Base-by-base conservation (phyloP, 2,797 vertebrate species). In the Xiphorhynchus erythropygius region DNA sequence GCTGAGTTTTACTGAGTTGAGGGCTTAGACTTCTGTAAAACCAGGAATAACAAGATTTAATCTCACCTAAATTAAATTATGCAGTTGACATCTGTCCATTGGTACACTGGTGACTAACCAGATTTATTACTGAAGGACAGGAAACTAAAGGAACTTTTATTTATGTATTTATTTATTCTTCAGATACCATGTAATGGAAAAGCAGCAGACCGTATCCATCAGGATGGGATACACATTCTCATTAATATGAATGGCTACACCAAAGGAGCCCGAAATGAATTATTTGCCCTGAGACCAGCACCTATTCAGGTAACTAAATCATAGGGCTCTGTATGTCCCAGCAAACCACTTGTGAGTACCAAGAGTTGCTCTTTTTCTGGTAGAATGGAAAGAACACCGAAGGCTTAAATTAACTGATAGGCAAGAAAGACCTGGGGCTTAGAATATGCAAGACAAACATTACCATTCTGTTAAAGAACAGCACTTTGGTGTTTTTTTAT, bases 171-270 rank as follows among this genome's bases (percentile, higher is more conserved):
- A 5, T 62, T 71, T 67, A 65, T 60, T 93, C 59, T 69, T 32
- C 73, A 99, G 99, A 99, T 99, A 92, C 99, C 99, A 4, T 99
- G 99, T 96, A 99, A 99, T 87, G 99, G 99, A 47, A 99, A 99
- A 97, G 99, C 99, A 90, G 99, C 99, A 44, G 99, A 99, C 97
- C 98, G 99, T 53, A 99, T 99, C 94, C 99, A 99, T 95, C 99
- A 99, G 97, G 99, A 99, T 68, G 99, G 99, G 90, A 93, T 99
- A 89, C 98, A 99, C 96, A 99, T 99, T 90, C 98, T 99, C 84
- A 97, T 99, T 92, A 99, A 99, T 96, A 99, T 99, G 99, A 99
- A 99, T 60, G 99, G 99, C 71, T 99, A 99, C 96, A 99, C 99
- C 75, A 99, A 99, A 96, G 99, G 99, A 92, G 99, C 99, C 27